Base-by-base conservation (phyloP, 1,140 invertebrate genomes). In the Nilaparvata lugens region DNA sequence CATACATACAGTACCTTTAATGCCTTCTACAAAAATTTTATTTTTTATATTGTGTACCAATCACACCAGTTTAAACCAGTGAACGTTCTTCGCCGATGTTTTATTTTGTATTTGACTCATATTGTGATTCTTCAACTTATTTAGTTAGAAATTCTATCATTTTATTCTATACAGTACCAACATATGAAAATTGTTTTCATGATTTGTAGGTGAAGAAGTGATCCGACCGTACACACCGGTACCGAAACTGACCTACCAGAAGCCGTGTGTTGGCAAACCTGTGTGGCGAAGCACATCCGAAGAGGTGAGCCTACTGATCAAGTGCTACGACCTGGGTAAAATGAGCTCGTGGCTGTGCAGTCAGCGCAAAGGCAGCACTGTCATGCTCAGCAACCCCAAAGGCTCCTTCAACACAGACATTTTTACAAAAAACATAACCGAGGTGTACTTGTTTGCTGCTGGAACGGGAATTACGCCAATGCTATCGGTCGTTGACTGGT, bases 401-500 rank as follows among this genome's bases (percentile, higher is more conserved):
- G 82, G 83, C 0, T 70, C 71, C 56, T 84, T 86, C 63, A 68
- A 72, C 67, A 69, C 79, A 62, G 73, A 74, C 35, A 35, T 67
- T 14, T 64, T 88, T 2, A 75, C 79, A 52, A 35, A 35, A 11
- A 69, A 77, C 52, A 79, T 79, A 60, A 78, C 78, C 35, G 76
- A 80, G 31, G 76, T 93, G 57, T 77, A 86, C 35, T 74, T 95
- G 62, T 73, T 95, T 64, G 90, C 91, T 23, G 93, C 90, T 54
- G 93, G 93, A 19, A 93, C 91, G 4, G 93, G 93, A 0, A 76
- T 96, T 43, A 95, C 93, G 16, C 89, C 88, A 13, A 91, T 95
- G 83, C 71, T 93, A 24, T 75, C 79, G 28, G 68, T 91, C 13
- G 76, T 90, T 13, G 52, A 56, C 35, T 69, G 67, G 67, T 61